Evolutionary conservation across 2,888 invertebrate genomes (phyloP).

Genomic region (Ormyrus thymus): DNA sequence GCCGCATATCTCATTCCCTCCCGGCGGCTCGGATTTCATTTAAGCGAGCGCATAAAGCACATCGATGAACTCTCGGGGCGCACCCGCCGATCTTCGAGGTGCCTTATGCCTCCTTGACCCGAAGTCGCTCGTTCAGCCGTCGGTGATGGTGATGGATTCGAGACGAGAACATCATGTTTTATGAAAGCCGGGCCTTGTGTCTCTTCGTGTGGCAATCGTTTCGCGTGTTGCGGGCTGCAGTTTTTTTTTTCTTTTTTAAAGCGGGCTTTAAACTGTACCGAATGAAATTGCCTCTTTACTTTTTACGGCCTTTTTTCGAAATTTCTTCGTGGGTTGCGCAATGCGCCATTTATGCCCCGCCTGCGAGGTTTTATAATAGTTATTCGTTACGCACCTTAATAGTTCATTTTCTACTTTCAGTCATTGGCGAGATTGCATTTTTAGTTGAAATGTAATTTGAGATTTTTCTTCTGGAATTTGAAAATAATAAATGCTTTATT

Average conservation of each 20-base stretch:
- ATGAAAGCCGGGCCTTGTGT: not conserved
- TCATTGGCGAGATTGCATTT: no score
- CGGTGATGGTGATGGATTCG: not conserved
- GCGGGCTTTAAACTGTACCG: no score
- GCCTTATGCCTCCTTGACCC: not conserved
- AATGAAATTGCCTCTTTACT: no score
- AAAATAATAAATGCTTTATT: no score
- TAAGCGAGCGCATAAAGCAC: constrained; percentile 3
- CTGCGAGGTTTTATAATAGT: no score
- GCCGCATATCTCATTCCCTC: constrained; percentile 28
- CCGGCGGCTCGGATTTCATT: constrained; percentile 17
- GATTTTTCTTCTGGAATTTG: no score
- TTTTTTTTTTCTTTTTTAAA: not conserved
- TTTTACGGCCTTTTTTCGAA: no score
- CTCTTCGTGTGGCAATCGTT: not conserved
- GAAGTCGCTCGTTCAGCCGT: not conserved
- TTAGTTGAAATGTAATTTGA: no score
- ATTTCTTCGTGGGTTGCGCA: no score
- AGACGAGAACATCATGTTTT: not conserved
- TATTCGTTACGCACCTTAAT: no score
- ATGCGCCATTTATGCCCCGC: no score
- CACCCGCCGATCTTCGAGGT: not conserved
- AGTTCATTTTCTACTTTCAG: no score
- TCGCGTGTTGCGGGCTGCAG: not conserved
- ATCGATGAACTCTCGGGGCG: not conserved